Evolutionary conservation across 2,888 invertebrate species (phyloP).

Genomic region (Boloria selene): DNA sequence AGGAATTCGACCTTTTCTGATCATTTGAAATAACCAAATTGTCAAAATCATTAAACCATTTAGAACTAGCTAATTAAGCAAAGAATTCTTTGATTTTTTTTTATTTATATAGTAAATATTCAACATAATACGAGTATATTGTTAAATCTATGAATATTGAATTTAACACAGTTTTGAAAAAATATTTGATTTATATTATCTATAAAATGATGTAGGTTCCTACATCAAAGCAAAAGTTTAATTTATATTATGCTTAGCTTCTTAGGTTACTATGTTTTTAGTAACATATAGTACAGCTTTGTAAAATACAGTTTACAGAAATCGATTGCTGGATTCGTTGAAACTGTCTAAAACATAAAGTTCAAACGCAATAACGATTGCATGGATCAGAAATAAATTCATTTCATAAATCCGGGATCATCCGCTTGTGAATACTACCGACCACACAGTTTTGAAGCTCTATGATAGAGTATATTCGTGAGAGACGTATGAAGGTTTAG

Average conservation of each 20-base stretch:
- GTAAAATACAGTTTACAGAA: constrained; percentile 1
- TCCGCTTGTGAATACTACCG: not conserved
- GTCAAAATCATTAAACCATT: constrained; percentile 5
- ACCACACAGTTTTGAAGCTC: not conserved
- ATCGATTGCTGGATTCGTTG: not conserved
- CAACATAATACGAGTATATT: too few relatives aligned
- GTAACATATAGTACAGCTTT: not conserved
- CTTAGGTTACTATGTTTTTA: too few relatives aligned
- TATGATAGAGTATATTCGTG: not conserved
- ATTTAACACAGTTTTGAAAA: too few relatives aligned
- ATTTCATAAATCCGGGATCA: constrained; percentile 9
- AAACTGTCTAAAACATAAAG: constrained; percentile 8
- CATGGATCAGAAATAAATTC: constrained; percentile 12
- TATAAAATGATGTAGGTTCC: too few relatives aligned
- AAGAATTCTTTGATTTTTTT: too few relatives aligned
- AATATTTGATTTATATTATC: too few relatives aligned
- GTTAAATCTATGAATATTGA: too few relatives aligned
- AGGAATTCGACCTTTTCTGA: constrained; percentile 14
- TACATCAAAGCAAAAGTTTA: too few relatives aligned
- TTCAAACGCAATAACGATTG: constrained; percentile 1
- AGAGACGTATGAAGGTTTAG: too few relatives aligned
- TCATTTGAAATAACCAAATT: constrained; percentile 8
- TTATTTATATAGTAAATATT: too few relatives aligned
- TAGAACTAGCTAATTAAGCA: not conserved
- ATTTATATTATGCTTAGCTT: too few relatives aligned